Conservation (phyloP, 2,888 invertebrate species). For the Onthophagus sagittarius region DNA sequence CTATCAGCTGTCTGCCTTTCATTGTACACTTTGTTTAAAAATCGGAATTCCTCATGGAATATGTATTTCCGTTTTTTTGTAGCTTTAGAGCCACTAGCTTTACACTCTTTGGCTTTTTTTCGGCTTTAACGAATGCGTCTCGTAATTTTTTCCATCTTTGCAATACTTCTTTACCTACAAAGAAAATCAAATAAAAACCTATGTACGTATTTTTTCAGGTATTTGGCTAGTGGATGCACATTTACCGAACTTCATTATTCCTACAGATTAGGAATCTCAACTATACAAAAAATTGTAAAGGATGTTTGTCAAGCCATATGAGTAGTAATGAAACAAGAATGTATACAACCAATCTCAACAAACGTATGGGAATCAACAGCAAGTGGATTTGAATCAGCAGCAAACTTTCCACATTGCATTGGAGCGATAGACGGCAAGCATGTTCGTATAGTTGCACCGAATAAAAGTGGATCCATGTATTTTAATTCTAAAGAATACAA, state of each 20-base stretch:
- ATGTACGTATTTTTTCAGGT: conserved; percentile 3
- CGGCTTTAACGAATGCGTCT: neutral
- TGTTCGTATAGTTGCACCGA: conserved; percentile 27
- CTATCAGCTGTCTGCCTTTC: neutral
- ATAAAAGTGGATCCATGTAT: conserved; percentile 30
- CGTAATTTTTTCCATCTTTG: neutral
- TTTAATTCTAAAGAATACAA: conserved; percentile 29
- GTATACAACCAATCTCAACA: conserved; percentile 25
- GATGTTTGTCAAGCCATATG: conserved; percentile 28
- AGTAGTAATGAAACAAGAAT: conserved; percentile 27
- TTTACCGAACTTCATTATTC: conserved; percentile 30
- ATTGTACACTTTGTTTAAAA: neutral
- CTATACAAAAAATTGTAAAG: conserved; percentile 27
- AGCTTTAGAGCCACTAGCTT: too few relatives aligned
- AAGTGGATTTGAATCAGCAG: conserved; percentile 28
- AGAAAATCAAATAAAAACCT: neutral
- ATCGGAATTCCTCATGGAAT: neutral
- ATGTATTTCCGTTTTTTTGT: too few relatives aligned
- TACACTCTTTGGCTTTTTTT: neutral
- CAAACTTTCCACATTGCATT: conserved; percentile 32
- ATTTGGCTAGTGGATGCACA: conserved; percentile 25
- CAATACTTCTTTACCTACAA: neutral
- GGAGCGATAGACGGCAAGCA: conserved; percentile 32
- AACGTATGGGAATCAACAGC: conserved; percentile 27
- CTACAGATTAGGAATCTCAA: conserved; percentile 29